Base-by-base conservation (phyloP, 2,888 invertebrate genomes). In the Fabriciana adippe region DNA sequence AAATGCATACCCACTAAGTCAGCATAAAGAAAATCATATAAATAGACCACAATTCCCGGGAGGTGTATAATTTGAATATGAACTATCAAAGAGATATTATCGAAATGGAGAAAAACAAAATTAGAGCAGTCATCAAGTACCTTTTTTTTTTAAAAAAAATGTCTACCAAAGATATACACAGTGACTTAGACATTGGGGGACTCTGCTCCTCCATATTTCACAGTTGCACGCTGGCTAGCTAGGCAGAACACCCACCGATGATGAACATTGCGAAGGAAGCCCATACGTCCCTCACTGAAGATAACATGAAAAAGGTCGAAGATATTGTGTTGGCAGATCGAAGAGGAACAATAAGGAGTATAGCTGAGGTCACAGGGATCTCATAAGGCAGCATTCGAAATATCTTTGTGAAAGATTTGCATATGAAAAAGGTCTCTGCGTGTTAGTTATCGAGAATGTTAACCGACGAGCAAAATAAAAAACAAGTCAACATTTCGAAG, bases 251-350 rank as follows among this genome's bases (percentile, higher is more conserved):
- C 2, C 2, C 18, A 18, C 18, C 18, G 18, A 18, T 18, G 18
- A 18, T 18, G 18, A 18, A 18, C 18, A 18, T 18, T 2, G 18
- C 2, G 18, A 18, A 18, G 18, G 69, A 55, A 68, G 69, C 45
- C 66, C 66, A 65, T 71, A 69, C 62, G 64, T 62, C 70, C 50
- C 57, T 70, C 55, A 72, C 70, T 55, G 48, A 16, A 55, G 70
- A 74, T 55, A 73, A 71, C 60, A 69, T 72, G 66, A 69, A 73
- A 73, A 72, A 69, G 67, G 67, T 67, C 31, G 70, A 73, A 70
- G 61, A 74, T 64, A 14, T 71, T 13, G 66, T 75, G 26, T 72
- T 71, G 54, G 66, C 61, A 55, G 71, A 73, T 68, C 64, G 67
- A 73, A 73, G 73, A 69, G 64, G 72, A 64, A 72, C 68, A 51